Evolutionary conservation across 2,888 invertebrate genomes (phyloP).

Genomic region (Mamestra brassicae): DNA sequence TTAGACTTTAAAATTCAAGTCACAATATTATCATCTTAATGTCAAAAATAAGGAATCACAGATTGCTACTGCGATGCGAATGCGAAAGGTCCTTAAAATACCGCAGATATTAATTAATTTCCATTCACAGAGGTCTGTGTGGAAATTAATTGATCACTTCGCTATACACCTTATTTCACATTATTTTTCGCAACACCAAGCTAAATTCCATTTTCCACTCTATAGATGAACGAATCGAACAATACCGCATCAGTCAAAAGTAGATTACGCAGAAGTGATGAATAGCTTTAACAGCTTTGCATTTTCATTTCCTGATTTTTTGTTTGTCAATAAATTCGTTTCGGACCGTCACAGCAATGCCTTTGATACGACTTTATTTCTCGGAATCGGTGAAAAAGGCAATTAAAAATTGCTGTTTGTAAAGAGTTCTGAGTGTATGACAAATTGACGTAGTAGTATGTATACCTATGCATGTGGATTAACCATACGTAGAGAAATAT

Average conservation of each 20-base stretch:
- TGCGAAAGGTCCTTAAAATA: no score
- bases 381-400: neutral
- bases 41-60: no score
- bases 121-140: no score
- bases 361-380: slow-evolving; percentile 1
- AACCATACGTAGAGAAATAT: no score
- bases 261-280: slow-evolving; percentile 47
- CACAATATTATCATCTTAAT: no score
- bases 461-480: no score
- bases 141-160: neutral
- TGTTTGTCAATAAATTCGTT: slow-evolving; percentile 29
- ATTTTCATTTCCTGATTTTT: slow-evolving; percentile 26
- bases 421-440: neutral
- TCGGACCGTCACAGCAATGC: neutral
- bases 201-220: slow-evolving; percentile 13
- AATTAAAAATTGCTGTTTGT: neutral
- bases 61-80: no score
- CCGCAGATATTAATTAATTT: no score
- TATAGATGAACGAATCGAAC: slow-evolving; percentile 28
- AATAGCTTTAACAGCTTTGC: slow-evolving; percentile 31
- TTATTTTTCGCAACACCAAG: neutral
- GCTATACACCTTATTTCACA: neutral
- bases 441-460: neutral
- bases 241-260: slow-evolving; percentile 43
- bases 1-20: no score